Conservation (phyloP, 2,888 invertebrate genomes). For the Amphiduros pacificus region DNA sequence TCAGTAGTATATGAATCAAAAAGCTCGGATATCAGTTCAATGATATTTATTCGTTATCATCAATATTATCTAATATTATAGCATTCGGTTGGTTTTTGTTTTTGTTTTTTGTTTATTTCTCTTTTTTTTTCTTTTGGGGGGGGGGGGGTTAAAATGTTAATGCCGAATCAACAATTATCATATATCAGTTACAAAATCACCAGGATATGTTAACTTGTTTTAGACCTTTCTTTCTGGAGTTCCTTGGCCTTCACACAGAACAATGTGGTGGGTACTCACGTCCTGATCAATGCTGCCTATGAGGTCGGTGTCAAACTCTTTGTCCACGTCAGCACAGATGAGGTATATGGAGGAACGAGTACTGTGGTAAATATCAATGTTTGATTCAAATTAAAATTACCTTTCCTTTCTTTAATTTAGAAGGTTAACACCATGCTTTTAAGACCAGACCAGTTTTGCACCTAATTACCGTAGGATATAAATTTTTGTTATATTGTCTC, state of each 20-base stretch:
- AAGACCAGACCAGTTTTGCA: too few relatives aligned
- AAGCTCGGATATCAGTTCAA: too few relatives aligned
- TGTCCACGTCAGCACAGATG: conserved; percentile 47
- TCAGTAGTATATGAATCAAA: too few relatives aligned
- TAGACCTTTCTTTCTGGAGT: conserved; percentile 36
- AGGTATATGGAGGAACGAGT: conserved; percentile 52
- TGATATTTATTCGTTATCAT: too few relatives aligned
- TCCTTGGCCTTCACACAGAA: conserved; percentile 37
- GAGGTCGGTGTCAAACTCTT: conserved; percentile 33
- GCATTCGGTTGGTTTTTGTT: background rate
- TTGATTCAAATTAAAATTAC: background rate
- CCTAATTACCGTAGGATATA: too few relatives aligned
- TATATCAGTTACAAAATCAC: background rate
- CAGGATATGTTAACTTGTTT: background rate
- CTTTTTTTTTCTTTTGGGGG: background rate
- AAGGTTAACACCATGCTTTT: too few relatives aligned
- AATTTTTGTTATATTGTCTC: too few relatives aligned
- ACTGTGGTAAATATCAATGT: conserved; percentile 1
- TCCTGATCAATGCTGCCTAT: conserved; percentile 34
- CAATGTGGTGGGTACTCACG: conserved; percentile 38
- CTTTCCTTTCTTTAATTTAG: too few relatives aligned
- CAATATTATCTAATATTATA: too few relatives aligned
- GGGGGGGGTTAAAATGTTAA: background rate
- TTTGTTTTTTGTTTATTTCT: background rate
- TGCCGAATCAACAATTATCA: background rate